Evolutionary conservation across 2,797 vertebrate genomes (phyloP).

Genomic region (Poeciliopsis turneri): DNA sequence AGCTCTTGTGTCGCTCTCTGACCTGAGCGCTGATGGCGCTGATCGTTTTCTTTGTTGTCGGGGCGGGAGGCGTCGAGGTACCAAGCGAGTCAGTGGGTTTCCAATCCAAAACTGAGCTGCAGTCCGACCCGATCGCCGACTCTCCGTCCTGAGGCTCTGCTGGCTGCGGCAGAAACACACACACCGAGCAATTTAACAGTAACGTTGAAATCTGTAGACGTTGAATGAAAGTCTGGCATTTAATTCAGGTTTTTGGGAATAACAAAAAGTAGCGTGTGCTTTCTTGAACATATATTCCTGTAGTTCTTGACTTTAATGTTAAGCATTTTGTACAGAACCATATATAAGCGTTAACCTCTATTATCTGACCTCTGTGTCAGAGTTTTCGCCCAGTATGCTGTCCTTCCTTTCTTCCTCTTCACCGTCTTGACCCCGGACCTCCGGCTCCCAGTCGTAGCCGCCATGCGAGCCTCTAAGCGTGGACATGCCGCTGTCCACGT

Average conservation of each 20-base stretch:
- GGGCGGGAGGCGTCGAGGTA: conserved; percentile 57
- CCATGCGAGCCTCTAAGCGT: conserved; percentile 88
- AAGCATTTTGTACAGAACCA: background rate
- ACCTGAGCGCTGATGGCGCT: conserved; percentile 86
- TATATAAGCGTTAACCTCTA: background rate
- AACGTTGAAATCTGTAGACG: too few species aligned
- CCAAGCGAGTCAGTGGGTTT: conserved; percentile 72
- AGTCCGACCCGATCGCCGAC: conserved; percentile 81
- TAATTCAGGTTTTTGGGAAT: background rate
- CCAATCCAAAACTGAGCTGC: conserved; percentile 81
- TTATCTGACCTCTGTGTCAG: conserved; percentile 87
- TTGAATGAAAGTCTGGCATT: background rate
- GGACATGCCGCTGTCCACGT: conserved; percentile 92
- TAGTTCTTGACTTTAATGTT: background rate
- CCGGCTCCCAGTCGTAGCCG: conserved; percentile 90
- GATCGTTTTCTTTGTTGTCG: conserved; percentile 82
- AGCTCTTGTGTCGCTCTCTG: conserved; percentile 8
- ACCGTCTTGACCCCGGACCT: conserved; percentile 78
- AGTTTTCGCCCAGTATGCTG: conserved; percentile 79
- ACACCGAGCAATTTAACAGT: background rate
- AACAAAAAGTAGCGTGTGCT: background rate
- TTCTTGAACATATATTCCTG: background rate
- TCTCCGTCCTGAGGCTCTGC: conserved; percentile 84
- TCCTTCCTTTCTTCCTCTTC: conserved; percentile 74
- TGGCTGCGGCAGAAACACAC: conserved; percentile 74